phyloP scores from a whole-genome alignment of 2,888 invertebrate genomes.

The Morinoia aosen region DNA sequence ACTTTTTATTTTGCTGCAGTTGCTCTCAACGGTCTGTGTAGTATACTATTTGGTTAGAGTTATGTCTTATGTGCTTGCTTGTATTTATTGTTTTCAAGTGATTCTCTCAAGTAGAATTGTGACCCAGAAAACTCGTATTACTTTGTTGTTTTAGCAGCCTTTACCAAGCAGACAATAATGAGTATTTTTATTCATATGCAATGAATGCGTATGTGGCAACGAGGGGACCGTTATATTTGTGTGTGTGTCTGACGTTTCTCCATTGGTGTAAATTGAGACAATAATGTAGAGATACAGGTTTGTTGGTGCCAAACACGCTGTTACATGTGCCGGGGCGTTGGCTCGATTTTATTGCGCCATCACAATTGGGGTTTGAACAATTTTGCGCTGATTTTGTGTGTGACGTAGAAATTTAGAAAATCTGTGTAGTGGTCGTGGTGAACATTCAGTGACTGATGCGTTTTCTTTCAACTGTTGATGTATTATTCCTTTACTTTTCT shows the following conservation, averaged over 20 bases:
- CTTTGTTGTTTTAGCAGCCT: not conserved
- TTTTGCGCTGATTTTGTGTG: not conserved
- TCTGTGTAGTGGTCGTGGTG: not conserved
- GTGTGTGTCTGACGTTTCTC: not conserved
- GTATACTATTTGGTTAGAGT: not conserved
- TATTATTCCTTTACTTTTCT: too few species aligned
- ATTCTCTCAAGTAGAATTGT: not conserved
- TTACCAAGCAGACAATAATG: not conserved
- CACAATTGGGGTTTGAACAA: not conserved
- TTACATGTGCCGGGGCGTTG: not conserved
- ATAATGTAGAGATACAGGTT: not conserved
- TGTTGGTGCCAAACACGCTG: not conserved
- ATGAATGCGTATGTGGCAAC: not conserved
- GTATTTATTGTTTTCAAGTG: not conserved
- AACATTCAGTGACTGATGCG: not conserved
- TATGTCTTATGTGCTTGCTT: not conserved
- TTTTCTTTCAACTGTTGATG: not conserved
- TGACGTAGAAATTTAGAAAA: not conserved
- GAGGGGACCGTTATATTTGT: not conserved
- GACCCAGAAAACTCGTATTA: not conserved
- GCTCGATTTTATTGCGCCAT: not conserved
- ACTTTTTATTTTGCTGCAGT: not conserved
- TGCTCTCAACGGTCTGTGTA: not conserved
- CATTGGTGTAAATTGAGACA: not conserved
- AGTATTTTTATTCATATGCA: not conserved